Base-by-base conservation (phyloP, 2,888 invertebrate species). In the Agrochola lota region DNA sequence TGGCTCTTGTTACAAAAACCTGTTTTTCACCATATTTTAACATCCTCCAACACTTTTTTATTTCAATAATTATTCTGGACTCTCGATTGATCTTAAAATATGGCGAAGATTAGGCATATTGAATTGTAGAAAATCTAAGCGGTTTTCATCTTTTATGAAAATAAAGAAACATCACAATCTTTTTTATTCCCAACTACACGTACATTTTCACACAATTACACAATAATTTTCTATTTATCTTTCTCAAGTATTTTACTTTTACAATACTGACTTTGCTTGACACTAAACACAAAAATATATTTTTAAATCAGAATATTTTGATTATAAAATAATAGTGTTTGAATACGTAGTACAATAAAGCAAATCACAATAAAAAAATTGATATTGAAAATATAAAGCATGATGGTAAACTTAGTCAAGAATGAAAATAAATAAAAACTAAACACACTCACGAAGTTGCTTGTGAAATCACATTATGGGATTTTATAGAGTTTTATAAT, bases 381-480 rank as follows among this genome's bases (percentile, higher is more conserved):
- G 12, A n/a, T 12, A 57, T 57, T 57, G n/a, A 57, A 57, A 59
- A n/a, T 11, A n/a, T 62, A 64, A 66, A 86, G 93, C 92, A 94
- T 94, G 93, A 82, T 77, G 88, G 82, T 86, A 87, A 92, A 93
- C 86, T 78, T 86, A 89, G 78, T 82, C 84, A 91, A 92, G 15
- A 89, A 79, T 85, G 87, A 91, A 93, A 91, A 91, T 91, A 91
- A 91, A 30, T 35, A 62, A 77, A 71, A 43, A 80, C 85, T 85
- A 93, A 94, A 87, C 84, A 89, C 88, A 94, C 94, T 95, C 94
- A 96, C 95, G 96, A 95, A 96, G 96, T 96, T 95, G 94, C 94
- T 96, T 96, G 93, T 91, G 94, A 91, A 89, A 90, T 91, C 86
- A 91, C 87, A 81, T 43, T 43, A 43, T 80, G 78, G 74, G 63